Evolutionary conservation across 2,888 invertebrate species (phyloP), one percentile per base, ranked within the genome.

Genomic region (Emmelina monodactyla): DNA sequence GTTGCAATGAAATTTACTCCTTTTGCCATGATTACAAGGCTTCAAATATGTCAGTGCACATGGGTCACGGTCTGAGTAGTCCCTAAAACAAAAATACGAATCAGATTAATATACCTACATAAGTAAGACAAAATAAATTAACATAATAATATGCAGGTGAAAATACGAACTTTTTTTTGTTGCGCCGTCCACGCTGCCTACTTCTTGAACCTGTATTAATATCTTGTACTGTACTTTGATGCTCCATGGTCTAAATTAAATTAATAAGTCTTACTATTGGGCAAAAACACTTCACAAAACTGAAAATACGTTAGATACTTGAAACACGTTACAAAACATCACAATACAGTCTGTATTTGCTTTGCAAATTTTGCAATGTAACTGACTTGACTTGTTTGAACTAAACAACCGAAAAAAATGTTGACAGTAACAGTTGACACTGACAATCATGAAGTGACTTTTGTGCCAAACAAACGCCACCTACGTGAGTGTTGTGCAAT

Each of bases 1-100:
- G 25, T 25, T 25, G n/a, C 25, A 25, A 25, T 25, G 25, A 25
- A 25, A 25, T 25, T 25, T 25, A 25, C 25, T 25, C 25, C 25
- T 25, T 25, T 25, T 10, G 25, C 25, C 25, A 25, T 25, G 25
- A 25, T 25, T 7, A 25, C 25, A 25, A 4, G 25, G 25, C 25
- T 25, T 25, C 25, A 25, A 4, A 25, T 7, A 25, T 25, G 4
- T 10, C 25, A 25, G 25, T 25, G 25, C 25, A 25, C 25, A 25
- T 25, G 25, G 25, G 25, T 25, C 25, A 25, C 25, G 25, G 25
- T 25, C 25, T 25, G 25, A 25, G 25, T 25, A 25, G 25, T 4
- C 25, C 25, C 25, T 25, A 25, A 25, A 25, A 25, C n/a, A 25
- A 25, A 25, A 25, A 25, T 25, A 25, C 25, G 25, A 10, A 25